Conservation (phyloP, 2,797 vertebrate species). For the Phrynocephalus vlangalii region DNA sequence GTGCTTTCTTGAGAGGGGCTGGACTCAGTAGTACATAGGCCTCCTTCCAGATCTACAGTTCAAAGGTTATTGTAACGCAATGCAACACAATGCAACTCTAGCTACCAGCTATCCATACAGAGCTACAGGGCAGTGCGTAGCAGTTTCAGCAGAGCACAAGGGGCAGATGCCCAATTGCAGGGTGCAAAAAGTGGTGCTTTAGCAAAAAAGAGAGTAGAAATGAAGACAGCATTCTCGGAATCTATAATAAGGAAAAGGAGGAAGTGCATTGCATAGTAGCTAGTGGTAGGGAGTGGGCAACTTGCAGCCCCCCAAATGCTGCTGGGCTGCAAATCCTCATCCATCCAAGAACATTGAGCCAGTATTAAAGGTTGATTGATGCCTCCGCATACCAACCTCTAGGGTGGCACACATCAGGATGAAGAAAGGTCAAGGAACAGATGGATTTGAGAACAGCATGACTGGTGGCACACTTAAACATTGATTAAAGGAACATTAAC, state of each 20-base stretch:
- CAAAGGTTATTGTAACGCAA: background rate
- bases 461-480: too few species aligned
- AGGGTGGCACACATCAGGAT: background rate
- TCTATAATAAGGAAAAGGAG: background rate
- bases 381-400: background rate
- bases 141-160: background rate
- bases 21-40: too few species aligned
- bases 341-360: background rate
- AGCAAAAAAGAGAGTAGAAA: background rate
- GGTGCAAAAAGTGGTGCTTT: background rate
- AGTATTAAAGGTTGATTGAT: background rate
- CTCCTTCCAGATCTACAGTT: too few species aligned
- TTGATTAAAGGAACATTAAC: too few species aligned
- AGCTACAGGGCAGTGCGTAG: background rate
- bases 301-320: background rate
- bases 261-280: too few species aligned
- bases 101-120: background rate
- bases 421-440: background rate
- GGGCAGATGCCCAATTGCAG: background rate
- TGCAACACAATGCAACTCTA: background rate
- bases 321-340: background rate
- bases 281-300: background rate
- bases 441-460: too few species aligned
- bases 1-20: too few species aligned
- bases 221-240: background rate